Evolutionary conservation across 2,797 vertebrate species (phyloP).

Genomic region (Phataginus tetradactyla): DNA sequence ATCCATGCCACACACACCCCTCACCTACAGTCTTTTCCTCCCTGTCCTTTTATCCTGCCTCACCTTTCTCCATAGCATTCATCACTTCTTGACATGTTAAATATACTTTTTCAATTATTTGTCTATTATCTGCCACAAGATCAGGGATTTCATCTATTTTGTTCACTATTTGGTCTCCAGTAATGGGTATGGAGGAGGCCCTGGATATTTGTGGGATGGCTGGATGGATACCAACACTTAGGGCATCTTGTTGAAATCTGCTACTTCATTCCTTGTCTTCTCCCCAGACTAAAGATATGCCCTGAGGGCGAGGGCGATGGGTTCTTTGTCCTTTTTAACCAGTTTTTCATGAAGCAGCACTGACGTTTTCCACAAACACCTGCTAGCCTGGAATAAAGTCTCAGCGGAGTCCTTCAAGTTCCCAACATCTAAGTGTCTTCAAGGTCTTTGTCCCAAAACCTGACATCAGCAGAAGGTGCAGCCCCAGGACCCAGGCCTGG

Average conservation of each 20-base stretch:
- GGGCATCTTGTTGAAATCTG: not conserved
- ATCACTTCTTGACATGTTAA: not conserved
- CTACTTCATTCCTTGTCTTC: not conserved
- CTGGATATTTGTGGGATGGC: not conserved
- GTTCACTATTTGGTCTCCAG: not conserved
- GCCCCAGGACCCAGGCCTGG: slow-evolving; percentile 63
- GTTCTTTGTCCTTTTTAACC: not conserved
- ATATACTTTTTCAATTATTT: not conserved
- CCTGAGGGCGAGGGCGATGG: not conserved
- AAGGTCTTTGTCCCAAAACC: not conserved
- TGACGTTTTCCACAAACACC: not conserved
- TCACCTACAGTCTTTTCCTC: not conserved
- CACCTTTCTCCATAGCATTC: not conserved
- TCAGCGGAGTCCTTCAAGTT: not conserved
- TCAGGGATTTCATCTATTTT: not conserved
- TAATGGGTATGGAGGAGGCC: not conserved
- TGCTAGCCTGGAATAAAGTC: not conserved
- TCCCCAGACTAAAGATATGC: not conserved
- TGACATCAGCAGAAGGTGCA: slow-evolving; percentile 49
- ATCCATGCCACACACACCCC: too few species aligned
- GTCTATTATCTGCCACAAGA: too few species aligned
- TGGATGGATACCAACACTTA: not conserved
- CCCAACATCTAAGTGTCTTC: not conserved
- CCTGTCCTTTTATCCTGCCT: not conserved
- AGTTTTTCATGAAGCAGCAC: not conserved